These are phyloP conservation scores for Microcebus griseorufus DNA, from an alignment of 2,113 vertebrate genomes.

Conservation along the genomic window DNA sequence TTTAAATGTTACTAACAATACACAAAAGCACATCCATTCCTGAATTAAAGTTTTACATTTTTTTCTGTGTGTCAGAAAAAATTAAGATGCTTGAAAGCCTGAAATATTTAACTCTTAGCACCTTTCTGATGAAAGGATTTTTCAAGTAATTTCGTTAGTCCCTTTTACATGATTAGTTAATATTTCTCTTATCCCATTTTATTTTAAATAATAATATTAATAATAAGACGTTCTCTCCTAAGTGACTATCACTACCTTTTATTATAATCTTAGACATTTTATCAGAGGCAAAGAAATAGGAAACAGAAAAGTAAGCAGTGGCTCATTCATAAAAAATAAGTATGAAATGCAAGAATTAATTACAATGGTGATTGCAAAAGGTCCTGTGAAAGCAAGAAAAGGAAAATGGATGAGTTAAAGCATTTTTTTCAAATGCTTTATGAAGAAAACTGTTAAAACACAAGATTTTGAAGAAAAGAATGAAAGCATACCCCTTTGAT, in stretches of 20 bases:
- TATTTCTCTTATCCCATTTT: not conserved
- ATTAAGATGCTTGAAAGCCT: slow-evolving; percentile 9
- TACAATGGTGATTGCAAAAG: not conserved
- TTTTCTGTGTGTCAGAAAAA: not conserved
- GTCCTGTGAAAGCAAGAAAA: not conserved
- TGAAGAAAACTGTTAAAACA: not conserved
- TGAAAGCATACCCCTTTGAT: not conserved
- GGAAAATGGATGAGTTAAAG: not conserved
- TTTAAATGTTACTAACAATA: not conserved
- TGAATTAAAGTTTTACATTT: not conserved
- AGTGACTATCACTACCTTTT: not conserved
- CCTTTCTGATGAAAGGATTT: not conserved
- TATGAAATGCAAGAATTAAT: not conserved
- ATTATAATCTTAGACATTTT: not conserved
- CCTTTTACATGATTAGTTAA: not conserved
- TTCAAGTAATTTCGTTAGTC: not conserved
- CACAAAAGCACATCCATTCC: not conserved
- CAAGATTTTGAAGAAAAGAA: slow-evolving; percentile 20
- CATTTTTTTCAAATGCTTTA: slow-evolving; percentile 19
- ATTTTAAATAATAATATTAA: not conserved
- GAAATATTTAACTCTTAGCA: not conserved
- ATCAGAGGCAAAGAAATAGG: not conserved
- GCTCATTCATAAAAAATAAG: not conserved
- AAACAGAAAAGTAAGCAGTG: not conserved
- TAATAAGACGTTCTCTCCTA: not conserved